Conservation (phyloP, 2,888 invertebrate genomes). For the Cheiracanthium punctorium region DNA sequence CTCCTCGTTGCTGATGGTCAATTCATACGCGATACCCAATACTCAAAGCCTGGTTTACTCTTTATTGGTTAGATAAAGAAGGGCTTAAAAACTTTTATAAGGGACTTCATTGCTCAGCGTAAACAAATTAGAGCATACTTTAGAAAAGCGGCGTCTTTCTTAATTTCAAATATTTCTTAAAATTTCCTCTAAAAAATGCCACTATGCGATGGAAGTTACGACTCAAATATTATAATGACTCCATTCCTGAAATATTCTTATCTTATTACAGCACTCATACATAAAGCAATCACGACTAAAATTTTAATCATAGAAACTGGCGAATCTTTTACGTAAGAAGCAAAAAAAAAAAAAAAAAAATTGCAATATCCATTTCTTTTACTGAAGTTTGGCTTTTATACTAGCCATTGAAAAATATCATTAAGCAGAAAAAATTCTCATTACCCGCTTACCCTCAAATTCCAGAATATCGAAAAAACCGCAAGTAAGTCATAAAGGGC, state of each 20-base stretch:
- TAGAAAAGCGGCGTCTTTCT: no score
- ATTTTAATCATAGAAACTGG: not conserved
- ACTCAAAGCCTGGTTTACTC: no score
- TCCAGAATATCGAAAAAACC: constrained; percentile 11
- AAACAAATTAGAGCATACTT: no score
- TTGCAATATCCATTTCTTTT: not conserved
- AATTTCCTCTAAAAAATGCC: no score
- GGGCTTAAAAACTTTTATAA: no score
- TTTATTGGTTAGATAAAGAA: no score
- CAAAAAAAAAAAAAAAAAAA: not conserved
- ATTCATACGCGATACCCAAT: no score
- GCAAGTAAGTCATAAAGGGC: constrained; percentile 8
- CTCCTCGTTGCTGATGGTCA: no score
- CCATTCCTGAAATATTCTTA: not conserved
- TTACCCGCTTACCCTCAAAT: constrained; percentile 5
- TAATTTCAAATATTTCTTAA: no score
- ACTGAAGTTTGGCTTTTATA: not conserved
- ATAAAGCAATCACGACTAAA: not conserved
- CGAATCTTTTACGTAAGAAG: not conserved
- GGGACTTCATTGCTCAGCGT: no score
- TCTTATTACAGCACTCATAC: not conserved
- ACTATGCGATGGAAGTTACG: not conserved
- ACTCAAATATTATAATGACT: not conserved
- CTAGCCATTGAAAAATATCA: not conserved
- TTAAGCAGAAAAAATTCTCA: constrained; percentile 18